These are phyloP conservation scores for Hippocampus zosterae DNA, from an alignment of 2,113 vertebrate species.

Conservation along the genomic window DNA sequence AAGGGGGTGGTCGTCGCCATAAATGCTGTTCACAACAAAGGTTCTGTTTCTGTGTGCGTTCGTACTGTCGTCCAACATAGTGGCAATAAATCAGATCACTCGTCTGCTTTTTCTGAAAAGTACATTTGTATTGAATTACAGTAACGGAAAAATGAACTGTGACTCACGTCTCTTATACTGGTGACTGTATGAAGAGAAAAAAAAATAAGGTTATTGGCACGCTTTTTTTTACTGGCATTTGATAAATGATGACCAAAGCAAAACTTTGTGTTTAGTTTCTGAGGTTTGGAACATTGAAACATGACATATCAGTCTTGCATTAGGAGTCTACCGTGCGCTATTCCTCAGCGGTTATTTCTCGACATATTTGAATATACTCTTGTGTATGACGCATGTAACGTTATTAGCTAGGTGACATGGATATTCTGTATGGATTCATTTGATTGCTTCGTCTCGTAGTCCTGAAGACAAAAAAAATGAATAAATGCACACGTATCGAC, in stretches of 20 bases:
- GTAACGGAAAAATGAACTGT: slow-evolving; percentile 5
- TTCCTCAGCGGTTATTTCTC: not conserved
- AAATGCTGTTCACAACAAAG: slow-evolving; percentile 8
- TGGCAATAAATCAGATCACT: slow-evolving; percentile 17
- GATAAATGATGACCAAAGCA: slow-evolving; percentile 14
- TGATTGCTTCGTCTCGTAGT: not conserved
- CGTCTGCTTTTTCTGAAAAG: not conserved
- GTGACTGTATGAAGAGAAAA: slow-evolving; percentile 4
- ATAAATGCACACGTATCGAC: not conserved
- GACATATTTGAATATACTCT: not conserved
- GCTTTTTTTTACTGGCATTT: slow-evolving; percentile 2
- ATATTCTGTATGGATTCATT: not conserved
- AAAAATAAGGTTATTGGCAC: slow-evolving; percentile 6
- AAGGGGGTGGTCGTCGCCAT: not conserved
- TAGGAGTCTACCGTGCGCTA: not conserved
- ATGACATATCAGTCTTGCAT: not conserved
- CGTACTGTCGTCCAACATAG: slow-evolving; percentile 1
- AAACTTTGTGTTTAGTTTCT: slow-evolving; percentile 5
- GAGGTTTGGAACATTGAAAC: not conserved
- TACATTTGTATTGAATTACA: slow-evolving; percentile 11
- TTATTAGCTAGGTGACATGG: not conserved
- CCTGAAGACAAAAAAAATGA: not conserved
- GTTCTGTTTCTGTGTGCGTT: slow-evolving; percentile 9
- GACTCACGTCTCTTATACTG: slow-evolving; percentile 9
- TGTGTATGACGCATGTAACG: not conserved